Evolutionary conservation across 2,888 invertebrate species (phyloP).

Genomic region (Cenopis cana): DNA sequence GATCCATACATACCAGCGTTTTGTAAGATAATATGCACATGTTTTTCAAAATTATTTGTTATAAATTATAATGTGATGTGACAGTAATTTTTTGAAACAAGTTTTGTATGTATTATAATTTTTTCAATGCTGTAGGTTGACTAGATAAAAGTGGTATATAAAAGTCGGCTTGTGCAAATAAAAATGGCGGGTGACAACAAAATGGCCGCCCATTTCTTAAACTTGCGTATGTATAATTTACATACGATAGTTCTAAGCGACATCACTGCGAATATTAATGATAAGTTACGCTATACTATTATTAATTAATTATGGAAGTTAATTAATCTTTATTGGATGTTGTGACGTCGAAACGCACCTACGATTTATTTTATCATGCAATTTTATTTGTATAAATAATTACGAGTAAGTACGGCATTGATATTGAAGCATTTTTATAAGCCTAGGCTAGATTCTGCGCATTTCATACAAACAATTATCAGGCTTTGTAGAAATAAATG

Average conservation of each 20-base stretch:
- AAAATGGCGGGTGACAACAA: slow-evolving; percentile 54
- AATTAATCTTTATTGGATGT: slow-evolving; percentile 65
- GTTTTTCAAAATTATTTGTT: neutral
- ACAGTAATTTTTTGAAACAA: neutral
- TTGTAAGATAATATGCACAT: neutral
- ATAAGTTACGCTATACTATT: slow-evolving; percentile 70
- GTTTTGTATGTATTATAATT: neutral
- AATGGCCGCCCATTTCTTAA: slow-evolving; percentile 49
- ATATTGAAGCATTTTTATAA: slow-evolving; percentile 61
- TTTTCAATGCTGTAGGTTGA: slow-evolving; percentile 3
- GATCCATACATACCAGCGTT: neutral
- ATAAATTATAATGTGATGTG: no score
- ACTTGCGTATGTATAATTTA: slow-evolving; percentile 60
- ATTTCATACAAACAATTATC: slow-evolving; percentile 43
- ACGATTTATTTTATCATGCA: slow-evolving; percentile 51
- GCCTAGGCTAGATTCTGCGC: slow-evolving; percentile 69
- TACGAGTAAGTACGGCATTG: slow-evolving; percentile 61
- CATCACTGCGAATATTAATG: slow-evolving; percentile 79
- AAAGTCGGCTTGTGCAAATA: slow-evolving; percentile 25
- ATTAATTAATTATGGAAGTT: slow-evolving; percentile 61
- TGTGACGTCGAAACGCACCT: slow-evolving; percentile 76
- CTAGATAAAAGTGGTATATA: slow-evolving; percentile 6
- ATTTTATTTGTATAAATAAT: slow-evolving; percentile 60
- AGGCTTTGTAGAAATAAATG: slow-evolving; percentile 65
- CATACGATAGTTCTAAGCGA: slow-evolving; percentile 69